Evolutionary conservation across 2,113 vertebrate species (phyloP), one percentile per base, ranked within the genome.

Genomic region (Oostethus manadensis): DNA sequence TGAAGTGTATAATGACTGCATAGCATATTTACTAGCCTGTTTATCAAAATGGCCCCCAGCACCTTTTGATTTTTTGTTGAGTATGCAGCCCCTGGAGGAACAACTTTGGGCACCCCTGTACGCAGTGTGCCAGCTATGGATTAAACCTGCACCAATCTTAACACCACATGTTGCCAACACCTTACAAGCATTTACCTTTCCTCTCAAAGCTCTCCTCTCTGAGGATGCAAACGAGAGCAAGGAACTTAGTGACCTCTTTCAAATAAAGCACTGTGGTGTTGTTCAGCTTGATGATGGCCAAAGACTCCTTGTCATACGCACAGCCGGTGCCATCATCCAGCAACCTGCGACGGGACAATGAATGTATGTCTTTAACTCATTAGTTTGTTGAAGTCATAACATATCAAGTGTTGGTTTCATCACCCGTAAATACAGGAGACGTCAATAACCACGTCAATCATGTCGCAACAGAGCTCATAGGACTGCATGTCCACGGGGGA

Each of bases 231-330:
- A 98, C 95, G 48, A 98, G 89, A 1, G 95, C 94, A 53, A 98
- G 90, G 88, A 98, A 98, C 84, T 93, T 96, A 33, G 96, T 99
- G 80, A 99, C 96, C 86, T 99, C 95, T 83, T 98, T 98, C 86
- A 98, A 87, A 86, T 98, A 98, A 61, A 99, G 91, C 67, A 98
- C 96, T 0, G 96, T 98, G 70, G 95, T 96, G 80, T 98, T 99
- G 88, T 97, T 98, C 68, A 99, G 93, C 84, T 94, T 98, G 87
- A 99, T 99, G 89, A 98, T 96, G 53, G 95, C 96, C 93, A 95
- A 88, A 51, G 96, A 99, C 73, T 96, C 96, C 56, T 94, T 94
- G 83, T 99, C 96, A 48, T 94, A 99, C 35, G 95, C 96, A 68
- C 92, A 93, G 74, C 93, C 91, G 62, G 90, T 93, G 66, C 96